Base-by-base conservation (phyloP, 2,797 vertebrate species). In the Sebastes hopkinsi region DNA sequence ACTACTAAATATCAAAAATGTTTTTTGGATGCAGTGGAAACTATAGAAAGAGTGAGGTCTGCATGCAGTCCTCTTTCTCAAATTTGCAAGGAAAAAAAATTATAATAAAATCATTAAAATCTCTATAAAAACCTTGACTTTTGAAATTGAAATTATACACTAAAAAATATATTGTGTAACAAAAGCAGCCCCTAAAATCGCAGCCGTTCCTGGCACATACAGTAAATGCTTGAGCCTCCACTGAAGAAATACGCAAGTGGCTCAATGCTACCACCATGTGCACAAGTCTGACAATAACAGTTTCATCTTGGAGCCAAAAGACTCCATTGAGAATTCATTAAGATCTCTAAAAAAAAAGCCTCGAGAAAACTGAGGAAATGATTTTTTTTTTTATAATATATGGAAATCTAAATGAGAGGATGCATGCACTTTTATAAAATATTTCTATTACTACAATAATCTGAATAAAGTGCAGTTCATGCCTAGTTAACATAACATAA, bases 221-320 rank as follows among this genome's bases (percentile, higher is more conserved):
- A 69, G 65, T 16, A 62, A 36, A 70, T 42, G 7, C 23, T 60
- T 55, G 7, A 70, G 32, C 62, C 16, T 71, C 27, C n/a, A 29
- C 20, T 75, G n/a, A 70, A 20, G 20, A 36, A 76, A 65, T 9
- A 38, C 1, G 1, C 1, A 20, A 32, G 75, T 75, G 74, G 75
- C 86, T 90, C 87, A 89, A 76, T 89, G 77, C 89, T 91, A 76
- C 90, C 91, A 89, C 85, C 93, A 32, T 86, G 92, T 93, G 93
- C 69, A 52, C 22, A 8, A 64, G 5, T 78, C 32, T 75, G 59
- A 78, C 25, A 80, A 88, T 42, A 73, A 69, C 86, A 91, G 46
- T 7, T 75, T 75, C 1, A n/a, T 59, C 3, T 34, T 18, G 2
- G 23, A 69, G 38, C 25, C 14, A 66, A 20, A 38, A 38, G 1